A percentile compares a stretch with the other conserved stretches of the same genome.
Conservation (phyloP, 2,888 invertebrate genomes). For the Troides helena region DNA sequence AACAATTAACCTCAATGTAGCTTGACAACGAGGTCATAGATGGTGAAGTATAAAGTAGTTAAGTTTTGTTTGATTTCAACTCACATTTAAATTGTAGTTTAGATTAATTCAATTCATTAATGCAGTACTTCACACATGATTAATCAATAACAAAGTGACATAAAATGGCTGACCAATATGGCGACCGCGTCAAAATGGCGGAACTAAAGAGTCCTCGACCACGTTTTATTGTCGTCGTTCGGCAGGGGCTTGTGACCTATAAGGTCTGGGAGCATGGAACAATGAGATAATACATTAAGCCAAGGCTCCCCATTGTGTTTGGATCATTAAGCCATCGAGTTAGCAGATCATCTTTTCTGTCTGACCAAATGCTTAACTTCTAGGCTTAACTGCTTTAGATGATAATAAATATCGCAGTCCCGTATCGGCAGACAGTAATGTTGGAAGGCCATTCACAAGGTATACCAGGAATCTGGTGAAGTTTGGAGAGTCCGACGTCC, state of each 20-base stretch:
- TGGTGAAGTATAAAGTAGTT: no score
- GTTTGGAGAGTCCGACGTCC: no score
- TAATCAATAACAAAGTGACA: slow-evolving; percentile 34
- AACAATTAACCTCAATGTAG: no score
- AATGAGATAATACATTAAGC: slow-evolving; percentile 68
- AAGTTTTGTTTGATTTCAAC: no score
- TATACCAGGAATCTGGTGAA: no score
- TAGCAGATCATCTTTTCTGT: slow-evolving; percentile 28
- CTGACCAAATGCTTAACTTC: slow-evolving; percentile 2
- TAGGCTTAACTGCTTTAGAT: background rate
- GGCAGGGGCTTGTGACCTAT: slow-evolving; percentile 52
- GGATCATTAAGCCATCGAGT: slow-evolving; percentile 43
- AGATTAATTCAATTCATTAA: background rate
- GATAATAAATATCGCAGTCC: background rate
- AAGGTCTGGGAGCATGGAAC: slow-evolving; percentile 62
- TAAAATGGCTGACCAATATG: slow-evolving; percentile 45
- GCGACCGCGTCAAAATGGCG: slow-evolving; percentile 46
- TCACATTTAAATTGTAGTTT: no score
- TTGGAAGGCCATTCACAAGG: no score
- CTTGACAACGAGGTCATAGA: no score
- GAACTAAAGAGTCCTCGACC: slow-evolving; percentile 47
- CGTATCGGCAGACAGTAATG: no score
- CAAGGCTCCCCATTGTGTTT: slow-evolving; percentile 61
- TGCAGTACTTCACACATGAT: slow-evolving; percentile 29
- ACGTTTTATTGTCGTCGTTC: slow-evolving; percentile 42